phyloP scores from a whole-genome alignment of 2,113 vertebrate species.

The Martes martes region DNA sequence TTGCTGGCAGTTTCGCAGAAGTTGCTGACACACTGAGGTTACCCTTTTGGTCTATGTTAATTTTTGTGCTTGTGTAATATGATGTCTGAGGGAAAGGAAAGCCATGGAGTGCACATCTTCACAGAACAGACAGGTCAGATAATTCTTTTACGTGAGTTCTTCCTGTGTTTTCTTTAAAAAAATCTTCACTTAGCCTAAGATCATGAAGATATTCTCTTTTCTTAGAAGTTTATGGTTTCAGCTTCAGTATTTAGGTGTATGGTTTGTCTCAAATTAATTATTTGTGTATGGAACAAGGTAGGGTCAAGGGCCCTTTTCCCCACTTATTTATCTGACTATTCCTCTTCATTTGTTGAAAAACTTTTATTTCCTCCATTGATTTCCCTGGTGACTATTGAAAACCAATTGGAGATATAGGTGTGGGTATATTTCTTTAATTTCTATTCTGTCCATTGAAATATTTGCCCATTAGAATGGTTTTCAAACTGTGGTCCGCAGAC shows the following conservation, averaged over 20 bases:
- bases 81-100: background rate
- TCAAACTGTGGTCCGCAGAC: background rate
- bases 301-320: background rate
- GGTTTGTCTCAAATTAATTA: background rate
- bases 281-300: background rate
- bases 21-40: background rate
- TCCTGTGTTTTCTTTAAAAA: background rate
- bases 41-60: background rate
- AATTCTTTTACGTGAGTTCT: background rate
- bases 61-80: background rate
- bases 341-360: background rate
- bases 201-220: background rate
- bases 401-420: background rate
- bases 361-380: background rate
- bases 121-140: background rate
- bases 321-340: background rate
- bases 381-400: background rate
- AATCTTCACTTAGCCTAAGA: background rate
- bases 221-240: background rate
- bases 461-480: background rate
- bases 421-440: background rate
- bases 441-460: background rate
- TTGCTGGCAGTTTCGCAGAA: background rate
- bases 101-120: background rate
- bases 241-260: background rate